A percentile compares a stretch with the other conserved stretches of the same genome.
These are phyloP conservation scores for Gouania willdenowi DNA, from an alignment of 2,797 vertebrate species.

Conservation along the genomic window DNA sequence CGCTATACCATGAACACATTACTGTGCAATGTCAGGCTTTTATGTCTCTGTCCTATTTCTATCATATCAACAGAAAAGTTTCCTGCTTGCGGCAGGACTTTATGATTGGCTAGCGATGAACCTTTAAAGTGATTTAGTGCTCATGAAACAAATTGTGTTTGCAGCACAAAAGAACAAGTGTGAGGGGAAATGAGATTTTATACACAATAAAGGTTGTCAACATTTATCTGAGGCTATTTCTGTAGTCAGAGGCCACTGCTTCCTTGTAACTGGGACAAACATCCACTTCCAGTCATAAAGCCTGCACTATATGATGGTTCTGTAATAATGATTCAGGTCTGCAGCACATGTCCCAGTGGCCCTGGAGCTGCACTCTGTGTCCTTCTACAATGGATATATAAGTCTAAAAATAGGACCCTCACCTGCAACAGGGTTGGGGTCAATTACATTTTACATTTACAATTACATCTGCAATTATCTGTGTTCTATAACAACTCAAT, in stretches of 20 bases:
- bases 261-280: slow-evolving; percentile 23
- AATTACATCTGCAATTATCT: no score
- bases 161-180: slow-evolving; percentile 9
- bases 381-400: no score
- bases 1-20: no score
- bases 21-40: no score
- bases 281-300: background rate
- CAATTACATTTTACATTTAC: no score
- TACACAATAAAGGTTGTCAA: slow-evolving; percentile 30
- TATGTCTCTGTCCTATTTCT: no score
- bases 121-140: slow-evolving; percentile 23
- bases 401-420: no score
- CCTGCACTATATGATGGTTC: slow-evolving; percentile 6
- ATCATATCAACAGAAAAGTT: no score
- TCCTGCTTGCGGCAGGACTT: background rate
- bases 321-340: slow-evolving; percentile 23
- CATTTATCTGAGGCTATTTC: slow-evolving; percentile 34
- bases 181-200: slow-evolving; percentile 42
- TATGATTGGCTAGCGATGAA: slow-evolving; percentile 15
- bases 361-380: slow-evolving; percentile 7
- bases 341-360: slow-evolving; percentile 1
- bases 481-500: no score
- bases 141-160: slow-evolving; percentile 26
- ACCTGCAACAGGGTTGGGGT: no score
- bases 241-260: slow-evolving; percentile 19